These are phyloP conservation scores for Eidolon helvum DNA, from an alignment of 2,113 vertebrate species.

Conservation along the genomic window DNA sequence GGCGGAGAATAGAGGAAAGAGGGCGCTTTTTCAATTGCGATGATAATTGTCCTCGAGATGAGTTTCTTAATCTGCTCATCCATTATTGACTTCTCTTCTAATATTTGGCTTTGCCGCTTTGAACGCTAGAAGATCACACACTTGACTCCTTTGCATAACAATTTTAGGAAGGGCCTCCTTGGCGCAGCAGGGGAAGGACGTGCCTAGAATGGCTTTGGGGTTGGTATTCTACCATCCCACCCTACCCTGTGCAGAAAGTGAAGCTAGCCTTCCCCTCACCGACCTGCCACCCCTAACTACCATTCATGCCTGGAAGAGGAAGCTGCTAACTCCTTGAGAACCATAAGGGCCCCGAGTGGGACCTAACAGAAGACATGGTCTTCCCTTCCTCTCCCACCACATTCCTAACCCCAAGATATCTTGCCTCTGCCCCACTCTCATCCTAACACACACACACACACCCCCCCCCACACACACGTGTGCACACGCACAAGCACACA, in stretches of 20 bases:
- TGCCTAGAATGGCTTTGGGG: slow-evolving; percentile 71
- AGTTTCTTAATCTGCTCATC: slow-evolving; percentile 79
- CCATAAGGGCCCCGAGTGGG: background rate
- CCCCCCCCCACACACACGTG: too few relatives aligned
- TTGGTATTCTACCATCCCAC: background rate
- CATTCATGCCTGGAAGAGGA: background rate
- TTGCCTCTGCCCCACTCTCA: rapidly evolving
- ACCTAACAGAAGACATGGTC: background rate
- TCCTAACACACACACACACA: background rate
- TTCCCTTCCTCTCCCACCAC: background rate
- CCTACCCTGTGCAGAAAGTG: background rate
- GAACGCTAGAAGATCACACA: slow-evolving; percentile 76
- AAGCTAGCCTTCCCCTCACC: background rate
- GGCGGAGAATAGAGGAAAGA: background rate
- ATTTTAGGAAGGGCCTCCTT: slow-evolving; percentile 78
- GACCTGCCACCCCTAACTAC: background rate
- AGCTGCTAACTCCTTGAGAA: background rate
- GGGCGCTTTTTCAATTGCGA: slow-evolving; percentile 65
- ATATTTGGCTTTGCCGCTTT: slow-evolving; percentile 80
- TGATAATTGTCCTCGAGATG: slow-evolving; percentile 78
- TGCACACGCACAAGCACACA: background rate
- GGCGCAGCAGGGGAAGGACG: slow-evolving; percentile 64
- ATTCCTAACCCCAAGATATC: background rate
- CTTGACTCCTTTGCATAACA: slow-evolving; percentile 81
- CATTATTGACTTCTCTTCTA: slow-evolving; percentile 79